Conservation (phyloP, 1,140 invertebrate species). For the Lucilia cuprina region DNA sequence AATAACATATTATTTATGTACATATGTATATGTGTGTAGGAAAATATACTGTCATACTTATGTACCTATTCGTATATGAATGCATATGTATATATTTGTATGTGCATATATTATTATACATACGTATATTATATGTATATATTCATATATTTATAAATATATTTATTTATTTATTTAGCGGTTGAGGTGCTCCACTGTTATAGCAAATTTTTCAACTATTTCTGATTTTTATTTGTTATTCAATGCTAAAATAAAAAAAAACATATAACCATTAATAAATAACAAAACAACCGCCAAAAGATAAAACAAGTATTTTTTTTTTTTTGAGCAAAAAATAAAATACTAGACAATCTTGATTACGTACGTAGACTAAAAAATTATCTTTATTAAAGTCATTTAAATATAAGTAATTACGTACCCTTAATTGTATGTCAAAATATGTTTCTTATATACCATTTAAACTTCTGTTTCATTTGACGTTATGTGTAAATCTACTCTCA, state of each 20-base stretch:
- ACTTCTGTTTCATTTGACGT: too few species aligned
- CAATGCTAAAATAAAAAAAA: not conserved
- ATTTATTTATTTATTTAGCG: not conserved
- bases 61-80: not conserved
- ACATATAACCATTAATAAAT: not conserved
- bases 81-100: not conserved
- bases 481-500: too few species aligned
- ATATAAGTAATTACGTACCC: too few species aligned
- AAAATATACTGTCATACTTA: not conserved
- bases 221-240: not conserved
- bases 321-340: too few species aligned
- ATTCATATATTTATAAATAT: not conserved
- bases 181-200: not conserved
- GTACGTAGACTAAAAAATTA: too few species aligned
- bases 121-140: not conserved
- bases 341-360: too few species aligned
- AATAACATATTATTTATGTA: not conserved
- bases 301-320: too few species aligned
- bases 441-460: too few species aligned
- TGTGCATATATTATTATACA: not conserved
- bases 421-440: too few species aligned
- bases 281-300: not conserved
- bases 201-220: not conserved
- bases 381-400: too few species aligned
- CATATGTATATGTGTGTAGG: not conserved